Conservation (phyloP, 2,888 invertebrate species). For the Drosophila maculinotata region DNA sequence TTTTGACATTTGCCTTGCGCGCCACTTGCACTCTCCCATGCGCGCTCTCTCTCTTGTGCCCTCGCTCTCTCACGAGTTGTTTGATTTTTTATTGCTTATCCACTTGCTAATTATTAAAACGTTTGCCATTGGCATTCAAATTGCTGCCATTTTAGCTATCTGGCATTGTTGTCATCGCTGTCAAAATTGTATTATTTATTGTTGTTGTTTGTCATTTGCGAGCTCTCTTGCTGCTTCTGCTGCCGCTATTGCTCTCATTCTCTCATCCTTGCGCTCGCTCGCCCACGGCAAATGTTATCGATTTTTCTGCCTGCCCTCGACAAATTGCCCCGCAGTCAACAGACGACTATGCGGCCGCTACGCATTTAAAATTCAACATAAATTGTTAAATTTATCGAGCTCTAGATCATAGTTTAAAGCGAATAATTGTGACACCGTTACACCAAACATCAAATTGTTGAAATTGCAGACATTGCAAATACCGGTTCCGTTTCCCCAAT, state of each 20-base stretch:
- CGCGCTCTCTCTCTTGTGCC: conserved; percentile 8
- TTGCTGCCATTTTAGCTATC: conserved; percentile 23
- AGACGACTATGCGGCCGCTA: conserved; percentile 31
- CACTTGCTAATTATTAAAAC: conserved; percentile 44
- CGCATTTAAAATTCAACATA: conserved; percentile 13
- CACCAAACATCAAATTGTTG: conserved; percentile 9
- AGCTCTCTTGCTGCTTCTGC: conserved; percentile 15
- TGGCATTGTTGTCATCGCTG: conserved; percentile 16
- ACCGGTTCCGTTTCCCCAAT: conserved; percentile 44
- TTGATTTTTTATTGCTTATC: conserved; percentile 23
- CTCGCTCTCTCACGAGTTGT: conserved; percentile 10
- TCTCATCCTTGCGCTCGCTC: conserved; percentile 36
- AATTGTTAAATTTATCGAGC: conserved; percentile 13
- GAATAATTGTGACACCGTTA: too few species aligned
- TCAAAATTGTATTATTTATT: background rate
- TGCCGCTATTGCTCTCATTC: conserved; percentile 7
- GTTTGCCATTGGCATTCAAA: conserved; percentile 44
- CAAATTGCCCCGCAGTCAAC: conserved; percentile 50
- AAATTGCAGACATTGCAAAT: conserved; percentile 32
- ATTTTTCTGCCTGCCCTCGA: conserved; percentile 63
- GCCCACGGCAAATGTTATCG: conserved; percentile 58
- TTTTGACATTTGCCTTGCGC: conserved; percentile 40
- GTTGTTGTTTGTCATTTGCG: conserved; percentile 1
- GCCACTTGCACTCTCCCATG: conserved; percentile 38
- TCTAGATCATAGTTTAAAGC: background rate